These are phyloP conservation scores for Piprites chloris DNA, from an alignment of 2,113 vertebrate species.

Conservation along the genomic window DNA sequence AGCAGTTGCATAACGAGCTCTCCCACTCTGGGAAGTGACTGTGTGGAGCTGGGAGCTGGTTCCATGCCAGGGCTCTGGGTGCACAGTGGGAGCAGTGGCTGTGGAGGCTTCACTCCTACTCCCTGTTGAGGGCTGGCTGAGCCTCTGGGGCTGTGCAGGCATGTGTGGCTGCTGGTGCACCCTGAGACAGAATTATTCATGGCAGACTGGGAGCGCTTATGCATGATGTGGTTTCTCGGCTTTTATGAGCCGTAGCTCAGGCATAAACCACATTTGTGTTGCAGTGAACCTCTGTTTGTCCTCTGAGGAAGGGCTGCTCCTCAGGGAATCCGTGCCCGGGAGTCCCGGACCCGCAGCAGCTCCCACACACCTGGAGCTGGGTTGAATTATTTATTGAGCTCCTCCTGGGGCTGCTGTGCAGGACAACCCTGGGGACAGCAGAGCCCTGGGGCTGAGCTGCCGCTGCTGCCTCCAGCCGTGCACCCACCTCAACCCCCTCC, in stretches of 20 bases:
- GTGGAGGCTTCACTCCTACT: fast-evolving
- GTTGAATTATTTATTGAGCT: neutral
- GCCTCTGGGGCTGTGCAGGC: neutral
- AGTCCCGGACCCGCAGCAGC: fast-evolving
- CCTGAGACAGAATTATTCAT: neutral
- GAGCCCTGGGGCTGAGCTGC: fast-evolving
- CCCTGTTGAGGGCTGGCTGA: neutral
- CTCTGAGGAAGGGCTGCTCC: neutral
- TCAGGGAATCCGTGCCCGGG: neutral
- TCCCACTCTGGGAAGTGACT: neutral
- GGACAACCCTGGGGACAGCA: fast-evolving
- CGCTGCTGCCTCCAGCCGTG: neutral
- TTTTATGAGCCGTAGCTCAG: neutral
- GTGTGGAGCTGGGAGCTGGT: neutral
- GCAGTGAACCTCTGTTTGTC: neutral
- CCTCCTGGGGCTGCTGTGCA: fast-evolving
- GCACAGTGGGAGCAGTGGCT: fast-evolving
- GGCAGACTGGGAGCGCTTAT: neutral
- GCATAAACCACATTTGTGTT: neutral
- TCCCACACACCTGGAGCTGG: fast-evolving
- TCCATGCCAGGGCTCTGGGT: neutral
- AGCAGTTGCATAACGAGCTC: neutral
- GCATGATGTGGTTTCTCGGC: constrained; percentile 1
- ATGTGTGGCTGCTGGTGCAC: neutral
- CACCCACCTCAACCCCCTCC: fast-evolving